Percentiles rank a stretch among this genome's conserved stretches.
phyloP scores from a whole-genome alignment of 2,797 vertebrate species.

The Numenius phaeopus region DNA sequence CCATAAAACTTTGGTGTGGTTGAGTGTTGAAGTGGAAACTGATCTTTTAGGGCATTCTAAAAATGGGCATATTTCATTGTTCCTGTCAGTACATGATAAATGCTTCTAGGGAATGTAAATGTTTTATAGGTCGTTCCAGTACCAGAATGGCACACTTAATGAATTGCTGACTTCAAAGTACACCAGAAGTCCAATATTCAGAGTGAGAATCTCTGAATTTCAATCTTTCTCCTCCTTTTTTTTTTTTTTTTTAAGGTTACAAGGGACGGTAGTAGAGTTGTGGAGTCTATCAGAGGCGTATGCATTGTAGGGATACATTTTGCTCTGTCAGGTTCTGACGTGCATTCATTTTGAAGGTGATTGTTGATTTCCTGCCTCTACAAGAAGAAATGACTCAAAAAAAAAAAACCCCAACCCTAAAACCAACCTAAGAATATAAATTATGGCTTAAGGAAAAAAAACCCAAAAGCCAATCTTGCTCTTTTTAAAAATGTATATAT shows the following conservation, averaged over 20 bases:
- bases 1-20: neutral
- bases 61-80: neutral
- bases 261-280: neutral
- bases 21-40: neutral
- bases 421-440: neutral
- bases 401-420: too few species aligned
- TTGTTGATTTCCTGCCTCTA: constrained; percentile 35
- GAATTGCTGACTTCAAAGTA: neutral
- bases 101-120: neutral
- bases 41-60: neutral
- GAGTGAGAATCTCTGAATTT: neutral
- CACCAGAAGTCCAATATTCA: neutral
- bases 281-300: neutral
- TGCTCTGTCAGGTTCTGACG: constrained; percentile 4
- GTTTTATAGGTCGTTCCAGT: neutral
- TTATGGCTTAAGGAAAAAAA: neutral
- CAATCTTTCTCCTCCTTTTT: neutral
- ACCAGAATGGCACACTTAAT: neutral
- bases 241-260: neutral
- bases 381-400: neutral
- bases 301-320: neutral
- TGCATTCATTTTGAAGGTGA: constrained; percentile 10
- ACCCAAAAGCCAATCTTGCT: neutral
- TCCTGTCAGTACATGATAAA: neutral
- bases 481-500: neutral